These are phyloP conservation scores for Platalea minor DNA, from an alignment of 2,797 vertebrate genomes.

Conservation along the genomic window DNA sequence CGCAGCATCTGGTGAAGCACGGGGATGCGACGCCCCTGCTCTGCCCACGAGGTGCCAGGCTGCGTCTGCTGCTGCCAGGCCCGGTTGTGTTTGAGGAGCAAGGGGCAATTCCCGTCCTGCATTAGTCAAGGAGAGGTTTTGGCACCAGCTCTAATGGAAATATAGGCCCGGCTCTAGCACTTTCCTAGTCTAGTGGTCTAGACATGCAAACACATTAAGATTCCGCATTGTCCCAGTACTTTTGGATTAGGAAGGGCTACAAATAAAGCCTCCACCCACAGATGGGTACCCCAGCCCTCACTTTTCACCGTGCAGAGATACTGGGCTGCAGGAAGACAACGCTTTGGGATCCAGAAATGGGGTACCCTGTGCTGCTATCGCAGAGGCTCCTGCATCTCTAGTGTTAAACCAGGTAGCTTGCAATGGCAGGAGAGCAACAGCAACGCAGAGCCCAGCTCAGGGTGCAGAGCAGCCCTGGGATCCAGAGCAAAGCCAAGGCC, in stretches of 20 bases:
- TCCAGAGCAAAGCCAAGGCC: not conserved
- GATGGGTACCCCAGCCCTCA: not conserved
- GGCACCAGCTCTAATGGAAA: not conserved
- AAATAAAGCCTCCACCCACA: not conserved
- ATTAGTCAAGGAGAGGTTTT: not conserved
- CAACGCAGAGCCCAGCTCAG: not conserved
- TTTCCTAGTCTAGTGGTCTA: not conserved
- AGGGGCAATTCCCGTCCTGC: not conserved
- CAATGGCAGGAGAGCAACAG: not conserved
- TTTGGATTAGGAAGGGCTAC: not conserved
- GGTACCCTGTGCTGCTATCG: not conserved
- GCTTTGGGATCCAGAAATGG: not conserved
- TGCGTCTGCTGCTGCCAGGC: not conserved
- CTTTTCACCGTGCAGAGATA: not conserved
- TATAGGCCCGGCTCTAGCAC: not conserved
- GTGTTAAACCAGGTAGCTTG: not conserved
- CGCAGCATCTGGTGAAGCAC: not conserved
- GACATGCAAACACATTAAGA: not conserved
- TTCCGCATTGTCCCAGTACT: not conserved
- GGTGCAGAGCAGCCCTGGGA: not conserved
- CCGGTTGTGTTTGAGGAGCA: not conserved
- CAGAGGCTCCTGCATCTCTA: not conserved
- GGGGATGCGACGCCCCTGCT: not conserved
- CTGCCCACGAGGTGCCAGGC: not conserved
- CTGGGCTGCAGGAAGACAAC: not conserved